Evolutionary conservation across 2,888 invertebrate genomes (phyloP), one percentile per base, ranked within the genome.

Genomic region (Onthophagus sagittarius): DNA sequence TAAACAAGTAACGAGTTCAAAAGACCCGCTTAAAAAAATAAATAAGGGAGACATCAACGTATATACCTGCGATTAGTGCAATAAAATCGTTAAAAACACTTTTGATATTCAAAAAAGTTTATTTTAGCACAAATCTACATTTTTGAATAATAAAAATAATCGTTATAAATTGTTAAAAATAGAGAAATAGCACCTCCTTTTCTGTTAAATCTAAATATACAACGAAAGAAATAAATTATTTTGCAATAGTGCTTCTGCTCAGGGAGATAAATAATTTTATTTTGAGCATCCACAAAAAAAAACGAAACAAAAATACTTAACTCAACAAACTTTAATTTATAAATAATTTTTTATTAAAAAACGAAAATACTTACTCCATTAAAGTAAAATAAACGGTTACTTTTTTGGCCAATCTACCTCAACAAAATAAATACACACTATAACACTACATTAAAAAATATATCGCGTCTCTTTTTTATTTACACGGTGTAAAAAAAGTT

Each of bases 391-490:
- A 32, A 15, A 31, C 0, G 0, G 23, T 11, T 31, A 67, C 23
- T 32, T 67, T 23, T 67, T 67, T 67, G 23, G 32, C 67, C 67
- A 32, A 13, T 32, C 23, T n/a, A 31, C 32, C n/a, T 67, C 31
- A 67, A 15, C 15, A 31, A 23, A 31, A 65, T n/a, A 15, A 11
- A 23, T 23, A 23, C 23, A 23, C 15, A 7, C 11, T 63, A 14
- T 63, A 63, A 65, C n/a, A 65, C 65, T 13, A 5, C 67, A 67
- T 67, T 67, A 67, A 13, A 13, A 65, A 31, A 23, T 67, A 31
- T 23, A 13, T 11, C 67, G 32, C 13, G 7, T 53, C 39, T 11
- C 39, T 53, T 53, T 53, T 53, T 53, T 53, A 7, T 53, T 2
- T 53, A 53, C 23, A 23, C 1, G 23, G 23, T 23, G 23, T 23